Evolutionary conservation across 2,797 vertebrate genomes (phyloP).

Genomic region (Anolis apletophallus): DNA sequence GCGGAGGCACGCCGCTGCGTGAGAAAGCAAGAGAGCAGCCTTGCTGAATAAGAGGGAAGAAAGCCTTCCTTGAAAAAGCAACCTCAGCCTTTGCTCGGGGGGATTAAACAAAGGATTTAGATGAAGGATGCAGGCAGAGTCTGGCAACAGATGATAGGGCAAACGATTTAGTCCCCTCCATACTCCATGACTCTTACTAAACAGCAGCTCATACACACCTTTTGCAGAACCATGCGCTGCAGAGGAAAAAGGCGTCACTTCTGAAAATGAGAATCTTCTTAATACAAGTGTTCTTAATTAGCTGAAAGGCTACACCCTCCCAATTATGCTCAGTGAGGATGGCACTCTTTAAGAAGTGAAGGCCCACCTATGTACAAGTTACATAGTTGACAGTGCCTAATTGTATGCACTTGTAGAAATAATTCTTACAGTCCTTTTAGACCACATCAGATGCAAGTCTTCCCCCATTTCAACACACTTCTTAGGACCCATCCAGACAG

Average conservation of each 20-base stretch:
- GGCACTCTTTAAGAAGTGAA: neutral
- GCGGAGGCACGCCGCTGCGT: neutral
- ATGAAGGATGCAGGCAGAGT: neutral
- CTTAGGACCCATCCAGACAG: too few species aligned
- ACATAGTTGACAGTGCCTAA: neutral
- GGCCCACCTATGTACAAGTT: too few species aligned
- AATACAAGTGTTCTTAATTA: neutral
- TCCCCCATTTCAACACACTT: too few species aligned
- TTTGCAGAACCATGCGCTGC: neutral
- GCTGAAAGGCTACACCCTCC: neutral
- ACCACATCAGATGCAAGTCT: too few species aligned
- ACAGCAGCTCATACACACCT: too few species aligned
- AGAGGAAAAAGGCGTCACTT: neutral
- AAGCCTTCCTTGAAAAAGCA: neutral
- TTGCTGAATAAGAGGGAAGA: neutral
- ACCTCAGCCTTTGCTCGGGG: neutral
- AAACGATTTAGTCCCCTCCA: neutral
- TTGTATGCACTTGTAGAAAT: too few species aligned
- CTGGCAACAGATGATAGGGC: neutral
- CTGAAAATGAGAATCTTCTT: neutral
- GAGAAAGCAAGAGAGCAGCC: neutral
- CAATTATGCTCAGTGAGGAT: neutral
- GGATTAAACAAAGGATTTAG: constrained; percentile 7
- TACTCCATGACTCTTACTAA: neutral
- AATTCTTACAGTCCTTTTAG: too few species aligned